Evolutionary conservation across 2,888 invertebrate genomes (phyloP), one percentile per base, ranked within the genome.

Genomic region (Fragum whitleyi): DNA sequence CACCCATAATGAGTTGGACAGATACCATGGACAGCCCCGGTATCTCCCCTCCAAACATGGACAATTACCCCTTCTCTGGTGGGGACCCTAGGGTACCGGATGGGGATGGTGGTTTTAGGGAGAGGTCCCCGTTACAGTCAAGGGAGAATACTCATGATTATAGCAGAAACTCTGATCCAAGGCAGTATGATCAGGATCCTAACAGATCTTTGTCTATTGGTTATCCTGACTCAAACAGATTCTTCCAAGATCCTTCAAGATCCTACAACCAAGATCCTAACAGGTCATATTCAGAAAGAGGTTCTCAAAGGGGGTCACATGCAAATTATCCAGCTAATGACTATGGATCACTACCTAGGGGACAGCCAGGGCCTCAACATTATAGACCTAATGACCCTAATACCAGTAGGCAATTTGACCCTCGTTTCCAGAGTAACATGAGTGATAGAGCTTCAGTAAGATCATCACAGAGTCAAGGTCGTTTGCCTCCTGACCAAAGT

Each of bases 1-100:
- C 89, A 16, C 86, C 89, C 19, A 86, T 88, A 21, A 88, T 89
- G 83, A 86, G 84, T n/a, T 88, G 87, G 86, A 84, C 87, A 65
- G 88, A 88, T 21, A 78, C 84, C 47, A 84, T 85, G 9, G 87
- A 85, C 53, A 86, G 83, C 51, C 79, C 83, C 16, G 79, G 81
- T 23, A 69, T 76, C 7, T 77, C 79, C n/a, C 85, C 83, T 3
- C 84, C 85, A 21, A 82, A 84, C 51, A 77, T 76, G 70, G 79
- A 75, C 32, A 79, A 85, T 72, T 81, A 71, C 36, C 85, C 85
- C 11, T 85, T 81, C 68, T 62, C 71, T 19, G 59, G 70, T 23
- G 74, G 62, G 14, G 74, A 55, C 11, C 71, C 75, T 6, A 65
- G 73, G 19, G 21, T 65, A n/a, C n/a, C 71, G 0, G 62, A 79